A percentile compares a stretch with the other conserved stretches of the same genome.
These are phyloP conservation scores for Pachyramphus minor DNA, from an alignment of 2,113 vertebrate species.

Conservation along the genomic window DNA sequence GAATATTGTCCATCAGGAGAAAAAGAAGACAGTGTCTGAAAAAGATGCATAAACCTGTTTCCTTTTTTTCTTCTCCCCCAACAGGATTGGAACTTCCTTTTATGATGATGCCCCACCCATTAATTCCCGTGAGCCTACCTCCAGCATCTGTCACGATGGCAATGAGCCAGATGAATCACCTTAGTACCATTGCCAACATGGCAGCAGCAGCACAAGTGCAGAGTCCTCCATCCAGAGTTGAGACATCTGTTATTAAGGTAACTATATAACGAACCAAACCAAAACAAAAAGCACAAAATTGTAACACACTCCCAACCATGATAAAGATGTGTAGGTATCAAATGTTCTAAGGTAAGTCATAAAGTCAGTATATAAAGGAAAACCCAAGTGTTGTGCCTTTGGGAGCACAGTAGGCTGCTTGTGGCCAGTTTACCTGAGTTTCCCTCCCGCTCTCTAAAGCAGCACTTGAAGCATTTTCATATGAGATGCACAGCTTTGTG, in stretches of 20 bases:
- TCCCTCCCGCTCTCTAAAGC: background rate
- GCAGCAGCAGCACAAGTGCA: constrained; percentile 96
- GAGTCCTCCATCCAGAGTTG: constrained; percentile 92
- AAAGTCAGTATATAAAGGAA: background rate
- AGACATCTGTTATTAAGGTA: constrained; percentile 99
- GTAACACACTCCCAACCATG: background rate
- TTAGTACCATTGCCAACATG: constrained; percentile 99
- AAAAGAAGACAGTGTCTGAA: background rate
- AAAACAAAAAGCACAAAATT: background rate
- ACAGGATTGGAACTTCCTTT: constrained; percentile 98
- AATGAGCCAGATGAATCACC: constrained; percentile 99
- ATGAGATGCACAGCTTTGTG: background rate
- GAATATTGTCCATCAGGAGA: background rate
- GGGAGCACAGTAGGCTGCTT: background rate
- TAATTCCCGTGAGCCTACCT: constrained; percentile 99
- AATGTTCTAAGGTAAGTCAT: background rate
- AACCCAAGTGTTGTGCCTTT: background rate
- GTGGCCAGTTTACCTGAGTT: background rate
- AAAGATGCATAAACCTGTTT: background rate
- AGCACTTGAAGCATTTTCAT: background rate
- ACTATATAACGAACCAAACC: background rate
- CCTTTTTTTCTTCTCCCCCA: background rate
- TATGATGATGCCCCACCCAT: constrained; percentile 99
- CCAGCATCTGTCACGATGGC: constrained; percentile 99
- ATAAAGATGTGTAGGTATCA: background rate